Evolutionary conservation across 2,888 invertebrate genomes (phyloP).

Genomic region (Rhimphoctona megacephalus): DNA sequence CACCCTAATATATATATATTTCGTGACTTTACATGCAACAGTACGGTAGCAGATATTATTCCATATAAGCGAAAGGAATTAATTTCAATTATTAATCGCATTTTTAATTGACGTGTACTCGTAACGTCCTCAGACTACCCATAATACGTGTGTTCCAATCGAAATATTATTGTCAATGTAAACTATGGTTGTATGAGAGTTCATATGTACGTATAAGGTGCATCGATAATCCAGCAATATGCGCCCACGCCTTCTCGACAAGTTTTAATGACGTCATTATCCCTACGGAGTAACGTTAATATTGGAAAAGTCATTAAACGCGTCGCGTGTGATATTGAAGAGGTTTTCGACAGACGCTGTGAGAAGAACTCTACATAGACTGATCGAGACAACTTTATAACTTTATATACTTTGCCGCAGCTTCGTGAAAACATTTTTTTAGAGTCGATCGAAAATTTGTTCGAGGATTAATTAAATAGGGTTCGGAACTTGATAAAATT

Average conservation of each 20-base stretch:
- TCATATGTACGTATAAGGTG: neutral
- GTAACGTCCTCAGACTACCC: constrained; percentile 22
- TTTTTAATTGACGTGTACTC: constrained; percentile 63
- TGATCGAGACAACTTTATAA: neutral
- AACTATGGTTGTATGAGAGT: neutral
- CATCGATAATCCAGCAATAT: constrained; percentile 54
- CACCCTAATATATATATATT: constrained; percentile 3
- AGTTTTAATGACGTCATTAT: constrained; percentile 68
- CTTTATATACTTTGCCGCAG: neutral
- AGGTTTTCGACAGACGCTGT: constrained; percentile 17
- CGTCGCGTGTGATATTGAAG: constrained; percentile 33
- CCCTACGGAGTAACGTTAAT: constrained; percentile 56
- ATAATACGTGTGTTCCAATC: constrained; percentile 50
- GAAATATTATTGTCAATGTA: constrained; percentile 52
- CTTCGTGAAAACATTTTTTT: neutral
- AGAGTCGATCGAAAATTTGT: neutral
- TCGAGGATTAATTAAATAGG: neutral
- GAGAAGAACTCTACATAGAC: neutral
- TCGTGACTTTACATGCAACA: neutral
- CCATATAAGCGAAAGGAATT: constrained; percentile 49
- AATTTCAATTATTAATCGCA: constrained; percentile 63
- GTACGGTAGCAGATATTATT: constrained; percentile 47
- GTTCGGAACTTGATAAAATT: neutral
- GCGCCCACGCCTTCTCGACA: constrained; percentile 44
- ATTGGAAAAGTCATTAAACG: constrained; percentile 57